These are phyloP conservation scores for Drosophila melanogaster DNA, from an alignment of 1,140 invertebrate species.

Conservation along the genomic window Release_6_plus_ISO1_MT NT_037436.4:6029001-6029500, in stretches of 20 bases:
- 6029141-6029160: conserved; percentile 38
- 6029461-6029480: conserved; percentile 64
- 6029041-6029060: conserved; percentile 56
- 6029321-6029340: conserved; percentile 12
- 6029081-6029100: conserved; percentile 66
- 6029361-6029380: conserved; percentile 24
- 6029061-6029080: conserved; percentile 65
- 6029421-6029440: conserved; percentile 39
- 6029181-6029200: neutral
- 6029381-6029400: conserved; percentile 12
- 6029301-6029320: conserved; percentile 1
- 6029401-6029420: conserved; percentile 5
- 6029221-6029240: too few relatives aligned
- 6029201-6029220: neutral
- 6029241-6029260: too few relatives aligned
- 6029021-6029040: conserved; percentile 21
- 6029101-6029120: conserved; percentile 46
- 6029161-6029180: conserved; percentile 13
- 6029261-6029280: neutral
- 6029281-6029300: too few relatives aligned
- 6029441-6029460: conserved; percentile 52
- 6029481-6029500: conserved; percentile 30
- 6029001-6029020: conserved; percentile 26
- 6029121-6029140: conserved; percentile 27
- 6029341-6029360: conserved; percentile 17